Evolutionary conservation across 2,113 vertebrate genomes (phyloP), one percentile per base, ranked within the genome.

Genomic region (Xenopus borealis): DNA sequence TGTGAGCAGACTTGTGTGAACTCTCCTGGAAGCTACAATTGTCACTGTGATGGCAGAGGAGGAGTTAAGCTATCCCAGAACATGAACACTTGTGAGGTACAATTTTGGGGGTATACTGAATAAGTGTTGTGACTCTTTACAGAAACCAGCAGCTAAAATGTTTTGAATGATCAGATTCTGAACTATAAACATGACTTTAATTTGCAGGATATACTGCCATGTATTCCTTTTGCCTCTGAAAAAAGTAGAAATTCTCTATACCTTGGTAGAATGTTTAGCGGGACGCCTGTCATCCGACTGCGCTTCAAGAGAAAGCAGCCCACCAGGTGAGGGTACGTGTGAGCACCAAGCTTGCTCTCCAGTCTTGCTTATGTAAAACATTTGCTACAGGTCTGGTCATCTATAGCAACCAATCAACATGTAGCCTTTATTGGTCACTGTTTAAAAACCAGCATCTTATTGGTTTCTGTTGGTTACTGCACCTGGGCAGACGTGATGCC

Each of bases 211-310:
- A 92, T 98, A 78, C 80, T 94, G 79, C 90, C 95, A 0, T 95
- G 93, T 23, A 86, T 92, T 78, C 85, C 91, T 12, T 92, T 90
- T 72, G 83, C 88, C 66, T 74, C 88, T 82, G 93, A 88, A 85
- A 96, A 92, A 84, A 98, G 97, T 50, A n/a, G 94, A 30, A 94
- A 90, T 53, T 95, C 96, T 8, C 87, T 98, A 62, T 96, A 98
- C 82, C 89, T 99, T 80, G 97, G 97, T 59, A 94, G 96, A 73
- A 94, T 98, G 93, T 98, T 98, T 86, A 98, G 94, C 0, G 93
- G 91, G 0, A 90, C 91, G 12, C 96, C 96, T 0, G 94, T 98
- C 66, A 93, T 98, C 80, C 87, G 91, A 62, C 91, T 97, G 12
- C 93, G 93, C 68, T 98, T 98, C 84, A 95, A 94, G 46, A 89